Conservation (phyloP, 2,888 invertebrate species). For the Argyresthia goedartella region DNA sequence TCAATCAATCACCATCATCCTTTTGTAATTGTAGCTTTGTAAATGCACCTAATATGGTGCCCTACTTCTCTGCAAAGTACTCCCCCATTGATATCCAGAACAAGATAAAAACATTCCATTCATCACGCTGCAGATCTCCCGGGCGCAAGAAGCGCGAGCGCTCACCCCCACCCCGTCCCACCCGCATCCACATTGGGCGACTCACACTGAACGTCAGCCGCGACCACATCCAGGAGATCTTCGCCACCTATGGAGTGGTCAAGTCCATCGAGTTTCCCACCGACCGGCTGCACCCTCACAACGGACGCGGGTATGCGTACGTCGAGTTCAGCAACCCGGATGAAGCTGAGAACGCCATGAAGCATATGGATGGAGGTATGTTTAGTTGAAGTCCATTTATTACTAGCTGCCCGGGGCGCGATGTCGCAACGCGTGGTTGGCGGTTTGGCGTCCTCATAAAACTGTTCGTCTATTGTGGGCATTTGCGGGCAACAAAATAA, state of each 20-base stretch:
- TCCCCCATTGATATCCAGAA: too few species aligned
- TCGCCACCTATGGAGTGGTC: constrained; percentile 88
- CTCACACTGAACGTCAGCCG: constrained; percentile 93
- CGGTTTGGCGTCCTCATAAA: too few species aligned
- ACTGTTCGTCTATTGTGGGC: too few species aligned
- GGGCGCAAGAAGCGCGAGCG: constrained; percentile 81
- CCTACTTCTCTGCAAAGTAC: too few species aligned
- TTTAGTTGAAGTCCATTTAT: constrained; percentile 2
- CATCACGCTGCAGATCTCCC: constrained; percentile 68
- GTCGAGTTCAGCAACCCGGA: constrained; percentile 95
- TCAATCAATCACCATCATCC: too few species aligned
- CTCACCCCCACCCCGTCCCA: constrained; percentile 91
- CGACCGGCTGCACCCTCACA: constrained; percentile 89
- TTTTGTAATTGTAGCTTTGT: too few species aligned
- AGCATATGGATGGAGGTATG: constrained; percentile 99
- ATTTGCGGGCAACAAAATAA: too few species aligned
- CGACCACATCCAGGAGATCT: constrained; percentile 92
- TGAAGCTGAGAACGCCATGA: constrained; percentile 98
- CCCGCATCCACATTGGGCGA: constrained; percentile 94
- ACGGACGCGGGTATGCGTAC: constrained; percentile 94
- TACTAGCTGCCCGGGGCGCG: too few species aligned
- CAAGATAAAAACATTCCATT: too few species aligned
- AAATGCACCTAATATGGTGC: too few species aligned
- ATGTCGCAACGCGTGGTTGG: too few species aligned
- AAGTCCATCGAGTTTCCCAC: constrained; percentile 91